Evolutionary conservation across 2,113 vertebrate genomes (phyloP).

Genomic region (Mesitornis unicolor): DNA sequence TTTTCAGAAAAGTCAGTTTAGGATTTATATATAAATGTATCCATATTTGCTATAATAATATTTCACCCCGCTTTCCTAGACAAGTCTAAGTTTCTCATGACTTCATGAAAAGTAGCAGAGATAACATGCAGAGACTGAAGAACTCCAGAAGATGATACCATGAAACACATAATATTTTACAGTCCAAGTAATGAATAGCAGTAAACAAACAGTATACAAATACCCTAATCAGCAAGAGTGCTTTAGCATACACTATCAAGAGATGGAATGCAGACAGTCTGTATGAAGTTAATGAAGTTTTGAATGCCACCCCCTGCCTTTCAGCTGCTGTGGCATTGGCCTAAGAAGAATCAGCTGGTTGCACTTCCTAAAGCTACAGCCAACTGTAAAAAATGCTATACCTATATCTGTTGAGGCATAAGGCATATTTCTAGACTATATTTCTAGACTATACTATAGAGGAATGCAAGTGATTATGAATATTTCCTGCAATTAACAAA

Average conservation of each 20-base stretch:
- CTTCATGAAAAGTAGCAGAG: neutral
- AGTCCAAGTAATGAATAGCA: neutral
- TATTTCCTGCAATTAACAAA: neutral
- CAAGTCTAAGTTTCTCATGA: rapidly evolving
- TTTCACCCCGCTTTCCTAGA: neutral
- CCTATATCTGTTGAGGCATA: neutral
- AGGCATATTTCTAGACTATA: neutral
- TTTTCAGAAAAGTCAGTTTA: neutral
- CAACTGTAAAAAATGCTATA: neutral
- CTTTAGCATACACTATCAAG: neutral
- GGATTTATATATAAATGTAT: too few relatives aligned
- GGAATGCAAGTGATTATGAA: neutral
- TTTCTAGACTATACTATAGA: neutral
- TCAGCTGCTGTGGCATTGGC: neutral
- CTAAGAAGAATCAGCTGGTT: neutral
- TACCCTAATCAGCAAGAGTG: neutral
- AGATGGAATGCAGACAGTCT: neutral
- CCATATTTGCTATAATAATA: neutral
- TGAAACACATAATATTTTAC: neutral
- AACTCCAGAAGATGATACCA: neutral
- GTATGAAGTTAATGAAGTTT: neutral
- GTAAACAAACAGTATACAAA: neutral
- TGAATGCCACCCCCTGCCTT: too few relatives aligned
- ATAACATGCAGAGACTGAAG: neutral
- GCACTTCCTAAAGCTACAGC: neutral